Evolutionary conservation across 2,888 invertebrate species (phyloP).

Genomic region (Ectobius pallidus): DNA sequence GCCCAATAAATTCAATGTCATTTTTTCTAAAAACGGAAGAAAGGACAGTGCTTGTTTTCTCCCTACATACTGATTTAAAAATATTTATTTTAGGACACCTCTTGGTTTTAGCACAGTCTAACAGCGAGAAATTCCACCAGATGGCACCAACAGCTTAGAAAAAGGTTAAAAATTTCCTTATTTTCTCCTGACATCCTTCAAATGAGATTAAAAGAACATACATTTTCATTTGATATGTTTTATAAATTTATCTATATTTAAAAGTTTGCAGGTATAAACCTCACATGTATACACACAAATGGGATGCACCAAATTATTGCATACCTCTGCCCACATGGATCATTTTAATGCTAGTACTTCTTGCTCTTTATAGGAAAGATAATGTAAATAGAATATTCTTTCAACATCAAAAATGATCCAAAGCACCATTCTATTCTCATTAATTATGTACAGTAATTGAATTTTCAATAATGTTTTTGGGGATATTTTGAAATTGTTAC

Average conservation of each 20-base stretch:
- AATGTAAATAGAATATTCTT: not conserved
- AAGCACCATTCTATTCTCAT: slow-evolving; percentile 37
- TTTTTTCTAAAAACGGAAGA: too few species aligned
- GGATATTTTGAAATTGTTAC: not conserved
- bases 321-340: slow-evolving; percentile 17
- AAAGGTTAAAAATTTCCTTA: too few species aligned
- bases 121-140: too few species aligned
- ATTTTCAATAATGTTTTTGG: not conserved
- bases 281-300: slow-evolving; percentile 5
- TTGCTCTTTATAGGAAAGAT: not conserved
- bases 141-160: too few species aligned
- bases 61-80: too few species aligned
- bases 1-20: too few species aligned
- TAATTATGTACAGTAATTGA: slow-evolving; percentile 1
- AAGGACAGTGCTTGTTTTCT: too few species aligned
- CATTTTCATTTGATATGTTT: too few species aligned
- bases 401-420: slow-evolving; percentile 23
- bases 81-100: too few species aligned
- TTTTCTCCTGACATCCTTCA: too few species aligned
- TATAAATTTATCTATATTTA: not conserved
- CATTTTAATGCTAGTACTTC: not conserved
- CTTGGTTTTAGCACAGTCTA: too few species aligned
- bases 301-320: not conserved
- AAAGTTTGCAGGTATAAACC: slow-evolving; percentile 7
- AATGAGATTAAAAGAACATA: too few species aligned